phyloP scores from a whole-genome alignment of 2,888 invertebrate genomes.

The Falcaria lacertinaria region DNA sequence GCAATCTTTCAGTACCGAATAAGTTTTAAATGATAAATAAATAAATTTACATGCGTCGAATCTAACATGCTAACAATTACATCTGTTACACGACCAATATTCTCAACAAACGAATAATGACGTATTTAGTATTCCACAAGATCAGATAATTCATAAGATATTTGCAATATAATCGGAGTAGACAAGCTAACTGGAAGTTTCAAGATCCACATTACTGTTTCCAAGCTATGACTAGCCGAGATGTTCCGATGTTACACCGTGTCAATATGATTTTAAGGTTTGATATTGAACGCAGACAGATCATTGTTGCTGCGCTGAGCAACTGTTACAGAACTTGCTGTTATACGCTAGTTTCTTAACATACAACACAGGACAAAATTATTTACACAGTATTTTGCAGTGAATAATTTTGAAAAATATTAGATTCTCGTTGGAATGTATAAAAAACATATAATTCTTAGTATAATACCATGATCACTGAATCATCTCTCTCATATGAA shows the following conservation, averaged over 20 bases:
- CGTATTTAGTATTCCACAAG: not conserved
- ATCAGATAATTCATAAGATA: not conserved
- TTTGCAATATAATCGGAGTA: not conserved
- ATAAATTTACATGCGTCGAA: too few relatives aligned
- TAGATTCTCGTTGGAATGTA: too few relatives aligned
- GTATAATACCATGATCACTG: too few relatives aligned
- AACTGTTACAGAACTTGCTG: conserved; percentile 3
- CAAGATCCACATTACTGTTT: not conserved
- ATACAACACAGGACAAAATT: not conserved
- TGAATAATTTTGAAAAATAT: too few relatives aligned
- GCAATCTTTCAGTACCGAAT: too few relatives aligned
- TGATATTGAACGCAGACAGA: not conserved
- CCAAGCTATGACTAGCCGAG: not conserved
- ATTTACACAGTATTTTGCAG: too few relatives aligned
- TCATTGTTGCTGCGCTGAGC: conserved; percentile 1
- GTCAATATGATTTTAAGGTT: not conserved
- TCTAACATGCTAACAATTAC: too few relatives aligned
- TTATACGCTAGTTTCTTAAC: conserved; percentile 1
- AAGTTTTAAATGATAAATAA: too few relatives aligned
- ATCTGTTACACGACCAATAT: too few relatives aligned
- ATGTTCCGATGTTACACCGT: not conserved
- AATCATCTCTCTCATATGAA: too few relatives aligned
- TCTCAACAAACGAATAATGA: too few relatives aligned
- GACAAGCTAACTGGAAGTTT: not conserved
- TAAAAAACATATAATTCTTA: too few relatives aligned